Conservation (phyloP, 92 coral and sea anemone genomes). For the Bergia puertoricense region DNA sequence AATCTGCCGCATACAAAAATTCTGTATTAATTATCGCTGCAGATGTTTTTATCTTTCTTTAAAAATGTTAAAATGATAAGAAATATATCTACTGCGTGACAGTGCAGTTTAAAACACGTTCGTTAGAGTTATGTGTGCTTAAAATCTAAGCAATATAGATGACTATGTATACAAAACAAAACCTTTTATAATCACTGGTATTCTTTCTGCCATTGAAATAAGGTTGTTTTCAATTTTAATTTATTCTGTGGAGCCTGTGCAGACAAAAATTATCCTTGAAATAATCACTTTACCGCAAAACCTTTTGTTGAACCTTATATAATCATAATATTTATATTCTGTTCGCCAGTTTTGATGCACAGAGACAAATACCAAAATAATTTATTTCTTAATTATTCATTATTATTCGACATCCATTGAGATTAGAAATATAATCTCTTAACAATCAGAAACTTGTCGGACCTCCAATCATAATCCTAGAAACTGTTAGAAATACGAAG, state of each 20-base stretch:
- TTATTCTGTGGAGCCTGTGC: neutral
- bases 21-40: neutral
- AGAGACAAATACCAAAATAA: neutral
- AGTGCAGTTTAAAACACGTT: too few species aligned
- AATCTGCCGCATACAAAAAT: neutral
- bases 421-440: neutral
- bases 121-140: neutral
- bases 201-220: neutral
- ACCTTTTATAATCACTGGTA: neutral
- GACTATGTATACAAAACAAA: too few species aligned
- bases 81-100: neutral
- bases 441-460: neutral
- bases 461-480: conserved; percentile 23
- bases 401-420: neutral
- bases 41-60: neutral
- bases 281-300: conserved; percentile 16
- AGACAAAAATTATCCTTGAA: neutral
- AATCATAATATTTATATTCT: conserved; percentile 20
- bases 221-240: neutral
- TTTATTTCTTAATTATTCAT: conserved; percentile 7
- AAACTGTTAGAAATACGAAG: conserved; percentile 4
- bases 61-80: neutral
- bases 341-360: neutral
- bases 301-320: neutral
- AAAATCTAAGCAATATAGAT: neutral